These are phyloP conservation scores for Agrypnia vestita DNA, from an alignment of 1,140 invertebrate species.

Conservation along the genomic window DNA sequence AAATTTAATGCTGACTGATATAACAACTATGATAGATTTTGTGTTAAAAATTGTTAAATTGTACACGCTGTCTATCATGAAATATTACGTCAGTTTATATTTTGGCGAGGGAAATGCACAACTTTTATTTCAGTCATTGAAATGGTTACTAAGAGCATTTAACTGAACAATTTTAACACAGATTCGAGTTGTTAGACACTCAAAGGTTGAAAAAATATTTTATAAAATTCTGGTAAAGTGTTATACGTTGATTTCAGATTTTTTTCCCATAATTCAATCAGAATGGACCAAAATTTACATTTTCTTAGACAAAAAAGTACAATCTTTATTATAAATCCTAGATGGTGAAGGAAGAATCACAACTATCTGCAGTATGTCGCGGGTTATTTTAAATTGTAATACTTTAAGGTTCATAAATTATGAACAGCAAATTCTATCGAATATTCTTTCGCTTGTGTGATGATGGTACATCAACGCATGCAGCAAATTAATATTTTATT, in stretches of 20 bases:
- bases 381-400: conserved; percentile 21
- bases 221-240: too few relatives aligned
- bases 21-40: too few relatives aligned
- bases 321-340: background rate
- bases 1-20: too few relatives aligned
- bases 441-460: conserved; percentile 7
- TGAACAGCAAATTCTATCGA: conserved; percentile 29
- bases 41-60: too few relatives aligned
- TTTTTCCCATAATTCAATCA: conserved; percentile 11
- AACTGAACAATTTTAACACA: too few relatives aligned
- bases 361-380: conserved; percentile 17
- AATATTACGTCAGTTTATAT: too few relatives aligned
- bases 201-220: too few relatives aligned
- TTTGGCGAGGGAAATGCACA: too few relatives aligned
- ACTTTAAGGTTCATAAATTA: conserved; percentile 3
- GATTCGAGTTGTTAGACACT: too few relatives aligned
- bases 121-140: too few relatives aligned
- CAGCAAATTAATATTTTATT: conserved; percentile 11
- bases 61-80: too few relatives aligned
- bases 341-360: background rate
- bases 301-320: conserved; percentile 23
- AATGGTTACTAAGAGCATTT: too few relatives aligned
- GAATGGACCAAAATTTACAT: conserved; percentile 27
- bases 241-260: background rate
- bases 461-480: conserved; percentile 2